A percentile compares a stretch with the other conserved stretches of the same genome.
Evolutionary conservation across 1,140 invertebrate species (phyloP).

Genomic region (Ostrea edulis): DNA sequence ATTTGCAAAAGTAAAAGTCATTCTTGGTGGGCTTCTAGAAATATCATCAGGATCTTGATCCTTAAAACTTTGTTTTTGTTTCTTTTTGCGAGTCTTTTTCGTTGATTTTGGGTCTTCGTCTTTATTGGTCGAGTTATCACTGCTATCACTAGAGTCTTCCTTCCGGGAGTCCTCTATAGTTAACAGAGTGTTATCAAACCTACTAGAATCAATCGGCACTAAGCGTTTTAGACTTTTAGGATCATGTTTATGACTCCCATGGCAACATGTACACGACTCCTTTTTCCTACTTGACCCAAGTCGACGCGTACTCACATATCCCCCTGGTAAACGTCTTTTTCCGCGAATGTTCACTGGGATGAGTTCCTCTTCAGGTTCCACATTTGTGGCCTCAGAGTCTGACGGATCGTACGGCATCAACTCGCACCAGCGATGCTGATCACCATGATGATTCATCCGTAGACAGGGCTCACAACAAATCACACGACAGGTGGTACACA

Average conservation of each 20-base stretch:
- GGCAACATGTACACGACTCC: neutral
- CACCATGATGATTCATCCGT: constrained; percentile 6
- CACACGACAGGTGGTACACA: constrained; percentile 28
- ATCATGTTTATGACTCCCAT: constrained; percentile 25
- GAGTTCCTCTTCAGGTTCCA: neutral
- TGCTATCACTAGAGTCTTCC: neutral
- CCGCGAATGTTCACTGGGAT: constrained; percentile 10
- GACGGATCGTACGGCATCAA: constrained; percentile 26
- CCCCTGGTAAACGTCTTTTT: constrained; percentile 22
- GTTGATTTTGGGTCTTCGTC: neutral
- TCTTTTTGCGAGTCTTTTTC: neutral
- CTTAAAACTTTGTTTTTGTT: neutral
- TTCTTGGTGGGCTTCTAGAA: neutral
- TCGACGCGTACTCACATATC: constrained; percentile 30
- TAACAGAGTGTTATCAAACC: neutral
- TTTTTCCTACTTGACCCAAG: neutral
- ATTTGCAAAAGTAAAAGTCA: constrained; percentile 8
- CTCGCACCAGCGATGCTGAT: constrained; percentile 32
- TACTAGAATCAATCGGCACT: constrained; percentile 17
- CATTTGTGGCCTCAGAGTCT: neutral
- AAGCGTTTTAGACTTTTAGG: constrained; percentile 41
- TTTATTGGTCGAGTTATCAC: neutral
- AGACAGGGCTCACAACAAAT: constrained; percentile 42
- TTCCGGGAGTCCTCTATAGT: neutral
- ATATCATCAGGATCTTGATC: constrained; percentile 5